phyloP scores from a whole-genome alignment of 1,140 invertebrate species.

The Lepidurus arcticus region DNA sequence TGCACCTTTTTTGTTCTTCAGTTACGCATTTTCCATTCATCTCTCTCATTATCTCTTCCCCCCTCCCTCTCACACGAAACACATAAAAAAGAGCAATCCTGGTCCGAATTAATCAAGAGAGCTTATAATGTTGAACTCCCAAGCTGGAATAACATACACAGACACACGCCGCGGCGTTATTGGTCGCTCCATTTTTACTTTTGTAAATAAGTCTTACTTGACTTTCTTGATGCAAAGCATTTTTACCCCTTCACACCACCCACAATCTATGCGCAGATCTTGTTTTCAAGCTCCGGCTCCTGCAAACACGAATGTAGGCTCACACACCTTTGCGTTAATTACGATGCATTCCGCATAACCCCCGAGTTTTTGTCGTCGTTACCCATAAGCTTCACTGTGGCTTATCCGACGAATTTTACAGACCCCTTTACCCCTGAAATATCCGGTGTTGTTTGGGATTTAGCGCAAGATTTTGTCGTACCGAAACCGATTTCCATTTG shows the following conservation, averaged over 20 bases:
- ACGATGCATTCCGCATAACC: constrained; percentile 19
- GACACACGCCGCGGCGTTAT: not conserved
- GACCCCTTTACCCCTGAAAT: too few relatives aligned
- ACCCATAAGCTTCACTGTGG: not conserved
- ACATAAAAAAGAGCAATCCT: not conserved
- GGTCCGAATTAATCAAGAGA: constrained; percentile 14
- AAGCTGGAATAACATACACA: not conserved
- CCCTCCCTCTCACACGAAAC: not conserved
- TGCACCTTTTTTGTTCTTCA: not conserved
- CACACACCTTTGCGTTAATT: not conserved
- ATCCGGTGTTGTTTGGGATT: too few relatives aligned
- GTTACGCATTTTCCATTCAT: not conserved
- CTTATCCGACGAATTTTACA: too few relatives aligned
- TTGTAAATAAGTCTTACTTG: not conserved
- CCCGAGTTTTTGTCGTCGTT: not conserved
- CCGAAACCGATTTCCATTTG: too few relatives aligned
- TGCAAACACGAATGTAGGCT: not conserved
- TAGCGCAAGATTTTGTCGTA: too few relatives aligned
- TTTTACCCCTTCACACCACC: not conserved
- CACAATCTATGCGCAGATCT: not conserved
- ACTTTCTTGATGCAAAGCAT: not conserved
- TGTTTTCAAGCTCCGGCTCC: not conserved
- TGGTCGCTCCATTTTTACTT: not conserved
- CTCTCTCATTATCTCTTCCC: not conserved
- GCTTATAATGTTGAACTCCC: not conserved